Base-by-base conservation (phyloP, 2,113 vertebrate species). In the Poeciliopsis occidentalis region DNA sequence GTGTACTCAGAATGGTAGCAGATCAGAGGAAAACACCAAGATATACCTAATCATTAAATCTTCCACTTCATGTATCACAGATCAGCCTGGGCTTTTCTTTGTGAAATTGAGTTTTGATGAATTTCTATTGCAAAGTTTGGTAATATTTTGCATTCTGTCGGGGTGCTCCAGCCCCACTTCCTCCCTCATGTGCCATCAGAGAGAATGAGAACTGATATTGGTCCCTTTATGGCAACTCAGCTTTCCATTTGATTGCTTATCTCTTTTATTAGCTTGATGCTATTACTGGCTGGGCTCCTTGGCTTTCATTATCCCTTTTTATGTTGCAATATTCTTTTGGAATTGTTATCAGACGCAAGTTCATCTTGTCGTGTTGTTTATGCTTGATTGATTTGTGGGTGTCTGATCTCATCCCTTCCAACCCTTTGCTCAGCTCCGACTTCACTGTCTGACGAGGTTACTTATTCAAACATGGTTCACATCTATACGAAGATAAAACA, bases 261-360 rank as follows among this genome's bases (percentile, higher is more conserved):
- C 90, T 93, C n/a, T 93, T 93, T 92, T 93, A 93, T 93, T 91
- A 91, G 88, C 88, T 91, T 87, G 75, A 85, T 85, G 83, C 92
- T 91, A 91, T 91, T 91, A 88, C 89, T 87, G 89, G 89, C 88
- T 67, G 41, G 79, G 85, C 82, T 84, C 81, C 87, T 83, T 87
- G 83, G 87, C 88, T 90, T 92, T 92, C 90, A 93, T 92, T 91
- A 89, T 90, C 83, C 83, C 51, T 87, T 91, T 92, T 92, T 92
- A 89, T 85, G 81, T 86, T 57, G 75, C 86, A 88, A 84, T 90
- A 91, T 91, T 92, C 91, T 83, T 65, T 79, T 73, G 70, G 85
- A 90, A 89, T 81, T 83, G 87, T 86, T 91, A 92, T 92, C 85
- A 32, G 39, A 65, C 71, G 73, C 54, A 4, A 88, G 87, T 88